Evolutionary conservation across 2,888 invertebrate genomes (phyloP).

Genomic region (Caenorhabditis becei): DNA sequence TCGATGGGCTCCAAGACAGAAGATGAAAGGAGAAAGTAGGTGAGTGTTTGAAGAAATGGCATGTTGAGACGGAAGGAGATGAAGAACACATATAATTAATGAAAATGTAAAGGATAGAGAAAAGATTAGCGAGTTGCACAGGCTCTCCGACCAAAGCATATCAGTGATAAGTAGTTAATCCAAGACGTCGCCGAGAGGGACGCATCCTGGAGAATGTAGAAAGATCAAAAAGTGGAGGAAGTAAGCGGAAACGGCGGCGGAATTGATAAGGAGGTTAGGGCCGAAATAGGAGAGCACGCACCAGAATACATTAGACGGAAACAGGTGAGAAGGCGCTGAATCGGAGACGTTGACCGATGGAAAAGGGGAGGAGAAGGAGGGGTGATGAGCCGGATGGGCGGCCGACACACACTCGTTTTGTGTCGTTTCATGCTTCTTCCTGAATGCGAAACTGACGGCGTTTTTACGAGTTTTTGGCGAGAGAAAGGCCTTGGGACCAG

Average conservation of each 20-base stretch:
- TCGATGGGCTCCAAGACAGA: background rate
- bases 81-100: conserved; percentile 1
- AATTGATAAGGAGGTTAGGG: conserved; percentile 15
- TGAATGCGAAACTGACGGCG: background rate
- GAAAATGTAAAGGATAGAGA: background rate
- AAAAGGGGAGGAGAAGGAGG: conserved; percentile 3
- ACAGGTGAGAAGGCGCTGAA: conserved; percentile 14
- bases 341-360: conserved; percentile 2
- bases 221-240: conserved; percentile 33
- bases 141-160: background rate
- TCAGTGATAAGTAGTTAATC: conserved; percentile 5
- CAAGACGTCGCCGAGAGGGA: background rate
- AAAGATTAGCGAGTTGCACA: conserved; percentile 6
- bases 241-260: conserved; percentile 4
- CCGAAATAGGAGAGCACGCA: conserved; percentile 17
- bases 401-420: conserved; percentile 31
- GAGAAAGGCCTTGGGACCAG: background rate
- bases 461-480: conserved; percentile 20
- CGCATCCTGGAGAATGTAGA: background rate
- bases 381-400: conserved; percentile 48
- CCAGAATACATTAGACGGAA: conserved; percentile 19
- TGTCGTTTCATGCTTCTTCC: conserved; percentile 44
- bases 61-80: too few relatives aligned
- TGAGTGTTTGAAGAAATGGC: background rate
- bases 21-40: background rate